Conservation (phyloP, 2,797 vertebrate genomes). For the Gallirallus australis region DNA sequence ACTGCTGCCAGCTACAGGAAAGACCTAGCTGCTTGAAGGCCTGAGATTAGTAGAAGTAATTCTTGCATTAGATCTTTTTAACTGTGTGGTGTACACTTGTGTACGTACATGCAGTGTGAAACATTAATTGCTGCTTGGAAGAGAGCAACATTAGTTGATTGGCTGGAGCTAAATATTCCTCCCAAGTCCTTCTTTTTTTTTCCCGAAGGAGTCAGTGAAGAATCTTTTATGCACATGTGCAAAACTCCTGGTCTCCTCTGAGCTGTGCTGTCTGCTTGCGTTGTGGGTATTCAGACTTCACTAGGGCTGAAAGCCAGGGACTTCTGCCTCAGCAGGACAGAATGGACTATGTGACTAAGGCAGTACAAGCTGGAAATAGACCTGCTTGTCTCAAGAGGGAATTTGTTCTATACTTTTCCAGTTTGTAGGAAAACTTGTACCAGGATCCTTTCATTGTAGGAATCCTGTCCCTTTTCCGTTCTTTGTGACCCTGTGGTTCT, state of each 20-base stretch:
- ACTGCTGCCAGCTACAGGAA: neutral
- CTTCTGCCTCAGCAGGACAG: neutral
- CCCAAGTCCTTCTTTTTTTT: neutral
- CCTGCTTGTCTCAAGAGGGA: neutral
- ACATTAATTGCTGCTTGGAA: neutral
- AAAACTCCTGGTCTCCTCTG: rapidly evolving
- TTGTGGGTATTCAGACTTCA: neutral
- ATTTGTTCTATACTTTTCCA: neutral
- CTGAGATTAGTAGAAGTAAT: neutral
- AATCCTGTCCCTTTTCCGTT: neutral
- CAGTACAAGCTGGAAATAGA: neutral
- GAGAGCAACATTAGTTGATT: neutral
- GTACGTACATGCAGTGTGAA: neutral
- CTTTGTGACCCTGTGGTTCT: neutral
- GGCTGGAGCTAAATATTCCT: neutral
- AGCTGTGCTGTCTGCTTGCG: rapidly evolving
- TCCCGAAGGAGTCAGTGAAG: neutral
- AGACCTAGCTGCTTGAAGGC: neutral
- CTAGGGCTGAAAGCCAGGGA: rapidly evolving
- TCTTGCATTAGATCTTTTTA: neutral
- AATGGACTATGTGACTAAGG: neutral
- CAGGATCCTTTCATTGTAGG: neutral
- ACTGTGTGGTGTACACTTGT: neutral
- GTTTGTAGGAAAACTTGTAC: neutral
- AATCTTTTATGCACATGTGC: neutral